Evolutionary conservation across 37 sponge, comb jelly and placozoan species (phyloP).

Genomic region (Chondrilla cf. caribensis): DNA sequence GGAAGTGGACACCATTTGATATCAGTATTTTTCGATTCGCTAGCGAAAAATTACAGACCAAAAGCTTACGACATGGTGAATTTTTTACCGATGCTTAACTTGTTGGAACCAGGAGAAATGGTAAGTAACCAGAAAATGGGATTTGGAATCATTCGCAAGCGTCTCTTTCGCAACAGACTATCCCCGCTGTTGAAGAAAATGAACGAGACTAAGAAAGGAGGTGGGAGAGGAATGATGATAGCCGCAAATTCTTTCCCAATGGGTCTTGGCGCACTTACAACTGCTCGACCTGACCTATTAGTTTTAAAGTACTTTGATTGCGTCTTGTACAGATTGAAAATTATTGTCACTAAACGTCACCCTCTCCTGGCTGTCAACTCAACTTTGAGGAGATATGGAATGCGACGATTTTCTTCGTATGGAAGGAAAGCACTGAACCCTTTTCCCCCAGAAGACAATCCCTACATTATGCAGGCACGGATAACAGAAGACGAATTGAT

Average conservation of each 20-base stretch:
- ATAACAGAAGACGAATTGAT: neutral
- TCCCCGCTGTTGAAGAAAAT: no score
- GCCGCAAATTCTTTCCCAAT: conserved; percentile 8
- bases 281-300: conserved; percentile 17
- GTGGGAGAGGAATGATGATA: neutral
- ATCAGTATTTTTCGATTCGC: no score
- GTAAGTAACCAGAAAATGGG: no score
- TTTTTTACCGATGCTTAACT: no score
- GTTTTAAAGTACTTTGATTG: conserved; percentile 23
- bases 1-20: no score
- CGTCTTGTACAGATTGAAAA: conserved; percentile 10
- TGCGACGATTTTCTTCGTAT: no score
- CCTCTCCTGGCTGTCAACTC: conserved; percentile 16
- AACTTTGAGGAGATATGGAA: conserved; percentile 19
- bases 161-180: no score
- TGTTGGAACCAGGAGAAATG: no score
- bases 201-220: no score
- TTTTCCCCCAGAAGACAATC: neutral
- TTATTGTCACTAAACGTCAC: conserved; percentile 11
- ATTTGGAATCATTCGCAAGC: no score
- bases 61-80: no score
- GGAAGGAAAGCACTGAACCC: neutral
- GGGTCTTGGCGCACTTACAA: neutral
- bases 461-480: neutral
- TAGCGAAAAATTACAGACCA: no score